Conservation (phyloP, 2,797 vertebrate species). For the Sarcophilus harrisii region DNA sequence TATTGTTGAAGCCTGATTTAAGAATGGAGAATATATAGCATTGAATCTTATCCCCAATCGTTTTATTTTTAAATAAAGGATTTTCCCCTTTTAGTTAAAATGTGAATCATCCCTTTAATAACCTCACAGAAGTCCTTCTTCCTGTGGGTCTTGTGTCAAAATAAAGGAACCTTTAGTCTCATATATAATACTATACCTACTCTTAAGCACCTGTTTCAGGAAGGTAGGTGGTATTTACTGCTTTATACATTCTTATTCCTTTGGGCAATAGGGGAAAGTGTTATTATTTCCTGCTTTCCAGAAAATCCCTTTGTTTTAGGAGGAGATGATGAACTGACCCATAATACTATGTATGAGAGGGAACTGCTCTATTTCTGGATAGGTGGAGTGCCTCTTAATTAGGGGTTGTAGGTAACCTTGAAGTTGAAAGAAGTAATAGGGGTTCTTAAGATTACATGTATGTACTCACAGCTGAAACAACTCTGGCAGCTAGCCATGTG, state of each 20-base stretch:
- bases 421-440: conserved; percentile 5
- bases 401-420: background rate
- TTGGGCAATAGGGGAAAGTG: background rate
- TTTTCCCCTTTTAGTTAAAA: background rate
- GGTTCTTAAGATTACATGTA: background rate
- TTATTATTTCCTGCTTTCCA: background rate
- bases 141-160: background rate
- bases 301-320: background rate
- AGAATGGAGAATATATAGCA: background rate
- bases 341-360: background rate
- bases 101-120: background rate
- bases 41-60: background rate
- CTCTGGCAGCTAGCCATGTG: background rate
- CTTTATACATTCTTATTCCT: background rate
- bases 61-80: background rate
- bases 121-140: background rate
- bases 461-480: background rate
- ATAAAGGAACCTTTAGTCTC: background rate
- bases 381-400: background rate
- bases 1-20: background rate
- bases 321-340: background rate
- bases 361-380: background rate
- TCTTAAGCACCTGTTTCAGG: background rate
- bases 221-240: background rate
- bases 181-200: background rate